Base-by-base conservation (phyloP, 2,888 invertebrate species). In the Orchesellides sinensis region DNA sequence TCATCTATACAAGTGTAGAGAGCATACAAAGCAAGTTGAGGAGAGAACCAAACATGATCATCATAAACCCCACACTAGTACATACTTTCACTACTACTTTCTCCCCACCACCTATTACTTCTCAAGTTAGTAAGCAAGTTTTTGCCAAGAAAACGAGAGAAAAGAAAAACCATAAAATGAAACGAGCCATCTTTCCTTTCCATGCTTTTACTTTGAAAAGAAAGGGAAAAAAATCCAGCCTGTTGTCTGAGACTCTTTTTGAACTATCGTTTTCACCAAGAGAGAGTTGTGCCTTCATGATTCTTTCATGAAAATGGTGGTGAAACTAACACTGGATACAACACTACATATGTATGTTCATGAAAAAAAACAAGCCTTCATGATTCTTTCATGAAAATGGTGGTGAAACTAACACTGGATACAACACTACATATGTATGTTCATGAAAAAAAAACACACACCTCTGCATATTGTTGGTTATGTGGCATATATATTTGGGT, bases 111-210 rank as follows among this genome's bases (percentile, higher is more conserved):
- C 56, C 59, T 23, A 59, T n/a, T 59, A 72, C 45, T 72, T 72
- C 59, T 45, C 59, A 54, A 59, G 59, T 72, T 40, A 29, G 61
- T 1, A 61, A n/a, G 14, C 61, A 32, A 29, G 29, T 61, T 61
- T 61, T 61, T 61, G 61, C 61, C 35, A 35, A 63, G 52, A 54
- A 35, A 32, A 14, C 32, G 47, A n/a, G 65, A 65, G 40, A 40
- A 77, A 68, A 52, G 52, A 66, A 70, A 78, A 70, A 45, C 65
- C 72, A 79, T 79, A 79, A 79, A 79, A 79, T 65, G 79, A 79
- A 79, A 79, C 72, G 79, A 72, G 72, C 79, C 70, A 79, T 79
- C 70, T 52, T 79, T 69, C 70, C 78, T 63, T 25, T n/a, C 29
- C 17, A 45, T 56, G 32, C 35, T 45, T 35, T 25, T 56, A 63